phyloP scores from a whole-genome alignment of 2,113 vertebrate species.

The Poecile atricapillus region DNA sequence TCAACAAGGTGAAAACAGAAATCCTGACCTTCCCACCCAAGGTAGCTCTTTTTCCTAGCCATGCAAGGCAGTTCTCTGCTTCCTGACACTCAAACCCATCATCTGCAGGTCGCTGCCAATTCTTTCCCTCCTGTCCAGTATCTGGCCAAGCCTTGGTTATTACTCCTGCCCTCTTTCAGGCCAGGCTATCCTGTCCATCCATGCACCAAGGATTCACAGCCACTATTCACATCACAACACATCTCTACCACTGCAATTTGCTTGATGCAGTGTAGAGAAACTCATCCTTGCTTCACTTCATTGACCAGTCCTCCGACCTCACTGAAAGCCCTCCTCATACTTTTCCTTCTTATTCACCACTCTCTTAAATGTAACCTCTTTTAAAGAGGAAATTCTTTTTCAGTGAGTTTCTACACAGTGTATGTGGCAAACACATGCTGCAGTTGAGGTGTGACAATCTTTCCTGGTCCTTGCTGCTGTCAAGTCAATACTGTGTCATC shows the following conservation, averaged over 20 bases:
- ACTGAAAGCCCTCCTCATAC: not conserved
- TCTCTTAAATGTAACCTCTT: not conserved
- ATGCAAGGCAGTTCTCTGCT: not conserved
- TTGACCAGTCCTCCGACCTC: not conserved
- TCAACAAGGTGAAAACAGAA: not conserved
- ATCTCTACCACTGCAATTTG: rapidly evolving
- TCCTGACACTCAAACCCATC: not conserved
- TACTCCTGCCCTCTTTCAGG: not conserved
- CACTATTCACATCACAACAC: not conserved
- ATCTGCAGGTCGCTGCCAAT: not conserved
- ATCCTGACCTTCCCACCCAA: not conserved
- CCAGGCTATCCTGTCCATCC: not conserved
- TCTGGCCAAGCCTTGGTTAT: not conserved
- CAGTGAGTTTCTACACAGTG: rapidly evolving
- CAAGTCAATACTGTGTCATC: not conserved
- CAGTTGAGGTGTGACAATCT: rapidly evolving
- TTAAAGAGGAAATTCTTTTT: not conserved
- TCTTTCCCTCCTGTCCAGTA: not conserved
- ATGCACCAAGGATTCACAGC: not conserved
- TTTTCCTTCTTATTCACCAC: not conserved
- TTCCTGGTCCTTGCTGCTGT: not conserved
- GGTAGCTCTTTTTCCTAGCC: not conserved
- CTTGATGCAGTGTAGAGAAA: not conserved
- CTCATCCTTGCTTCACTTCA: not conserved
- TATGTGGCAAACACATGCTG: not conserved